Evolutionary conservation across 2,888 invertebrate genomes (phyloP).

Genomic region (Baronia brevicornis): DNA sequence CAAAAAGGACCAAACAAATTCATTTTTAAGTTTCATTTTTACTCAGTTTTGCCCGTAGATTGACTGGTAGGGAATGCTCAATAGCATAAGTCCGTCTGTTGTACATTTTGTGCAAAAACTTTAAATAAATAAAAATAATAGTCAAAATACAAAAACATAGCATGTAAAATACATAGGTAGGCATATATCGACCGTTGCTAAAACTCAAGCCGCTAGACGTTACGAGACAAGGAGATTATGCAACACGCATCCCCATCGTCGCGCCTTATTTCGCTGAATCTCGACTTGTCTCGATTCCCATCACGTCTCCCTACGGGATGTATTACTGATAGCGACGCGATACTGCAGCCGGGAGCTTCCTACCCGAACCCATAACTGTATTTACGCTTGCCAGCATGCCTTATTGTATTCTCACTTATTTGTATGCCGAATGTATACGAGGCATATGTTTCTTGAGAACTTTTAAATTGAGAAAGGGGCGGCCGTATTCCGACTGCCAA

Average conservation of each 20-base stretch:
- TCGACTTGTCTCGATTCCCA: conserved; percentile 38
- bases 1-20: too few relatives aligned
- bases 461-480: conserved; percentile 57
- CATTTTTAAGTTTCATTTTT: too few relatives aligned
- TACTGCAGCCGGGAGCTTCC: conserved; percentile 40
- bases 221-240: conserved; percentile 42
- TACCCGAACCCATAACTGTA: conserved; percentile 39
- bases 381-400: conserved; percentile 49
- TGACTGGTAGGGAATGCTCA: too few relatives aligned
- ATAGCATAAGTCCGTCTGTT: too few relatives aligned
- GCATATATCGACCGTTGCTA: too few relatives aligned
- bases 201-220: conserved; percentile 16
- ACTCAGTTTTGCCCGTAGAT: too few relatives aligned
- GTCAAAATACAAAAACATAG: too few relatives aligned
- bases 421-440: conserved; percentile 57
- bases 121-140: too few relatives aligned
- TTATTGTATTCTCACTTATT: conserved; percentile 57
- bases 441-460: conserved; percentile 61
- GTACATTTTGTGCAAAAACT: too few relatives aligned
- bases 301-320: conserved; percentile 67
- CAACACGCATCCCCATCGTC: conserved; percentile 44
- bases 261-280: conserved; percentile 51
- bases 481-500: conserved; percentile 30
- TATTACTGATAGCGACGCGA: conserved; percentile 48
- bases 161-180: too few relatives aligned